Base-by-base conservation (phyloP, 2,888 invertebrate species). In the Notodonta dromedarius region DNA sequence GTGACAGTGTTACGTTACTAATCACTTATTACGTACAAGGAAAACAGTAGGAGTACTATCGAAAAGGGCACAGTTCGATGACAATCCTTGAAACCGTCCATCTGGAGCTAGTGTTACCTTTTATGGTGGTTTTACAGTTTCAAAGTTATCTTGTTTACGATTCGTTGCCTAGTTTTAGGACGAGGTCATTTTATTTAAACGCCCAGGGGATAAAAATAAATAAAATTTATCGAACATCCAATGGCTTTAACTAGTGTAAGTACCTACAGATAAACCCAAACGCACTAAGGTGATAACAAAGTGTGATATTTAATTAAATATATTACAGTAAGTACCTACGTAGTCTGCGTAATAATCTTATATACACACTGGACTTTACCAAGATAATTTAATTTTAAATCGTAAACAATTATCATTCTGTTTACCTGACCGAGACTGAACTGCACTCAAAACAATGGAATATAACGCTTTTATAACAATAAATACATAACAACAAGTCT, bases 21-120 rank as follows among this genome's bases (percentile, higher is more conserved):
- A 24, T 24, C 24, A 24, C 24, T 2, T 2, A 24, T 42, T 42
- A 42, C 42, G 7, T 35, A 35, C 35, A 35, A 35, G 35, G 35
- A 6, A 35, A 6, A 35, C 7, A 35, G 35, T 42, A 42, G 42
- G 42, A 24, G 2, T 42, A 8, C 9, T 42, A 42, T 9, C 12
- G 11, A 42, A 51, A 35, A 54, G 39, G 39, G 54, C 54, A n/a
- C 39, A 13, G 13, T 40, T 40, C 16, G 11, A 55, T 35, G 42
- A 40, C 55, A 16, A 14, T 16, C 42, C 55, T 55, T 55, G 42
- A 55, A 42, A 1, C 53, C 35, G 32, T 35, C n/a, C 53, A 53
- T 53, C 32, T 35, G 53, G 51, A 4, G 35, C 24, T 7, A 7
- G 32, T 53, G 1, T 13, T 5, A 13, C 53, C n/a, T 4, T 53